Evolutionary conservation across 2,797 vertebrate species (phyloP).

Genomic region (Etheostoma nigrum): DNA sequence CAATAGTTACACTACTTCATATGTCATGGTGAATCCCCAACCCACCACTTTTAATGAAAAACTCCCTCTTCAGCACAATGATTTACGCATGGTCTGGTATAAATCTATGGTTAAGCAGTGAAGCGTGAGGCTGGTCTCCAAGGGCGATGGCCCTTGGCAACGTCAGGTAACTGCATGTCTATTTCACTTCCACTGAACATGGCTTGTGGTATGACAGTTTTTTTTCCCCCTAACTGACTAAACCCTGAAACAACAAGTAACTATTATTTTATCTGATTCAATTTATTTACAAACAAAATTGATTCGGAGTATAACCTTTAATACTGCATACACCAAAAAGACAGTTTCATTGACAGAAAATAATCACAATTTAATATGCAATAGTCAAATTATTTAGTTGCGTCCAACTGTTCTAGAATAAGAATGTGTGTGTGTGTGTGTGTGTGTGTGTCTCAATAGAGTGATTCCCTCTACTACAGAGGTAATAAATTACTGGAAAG

Average conservation of each 20-base stretch:
- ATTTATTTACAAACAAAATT: neutral
- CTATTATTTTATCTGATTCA: neutral
- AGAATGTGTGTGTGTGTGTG: neutral
- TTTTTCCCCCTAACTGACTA: neutral
- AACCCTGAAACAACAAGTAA: neutral
- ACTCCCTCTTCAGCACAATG: neutral
- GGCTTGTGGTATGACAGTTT: neutral
- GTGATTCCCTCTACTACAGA: constrained; percentile 28
- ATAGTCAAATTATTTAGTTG: neutral
- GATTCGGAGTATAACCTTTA: no score
- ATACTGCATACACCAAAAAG: neutral
- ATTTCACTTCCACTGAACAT: neutral
- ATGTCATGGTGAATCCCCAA: constrained; percentile 30
- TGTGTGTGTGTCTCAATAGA: neutral
- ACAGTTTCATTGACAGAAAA: neutral
- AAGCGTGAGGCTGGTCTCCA: constrained; percentile 1
- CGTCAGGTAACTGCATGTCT: neutral
- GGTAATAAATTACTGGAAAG: constrained; percentile 57
- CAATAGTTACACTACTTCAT: constrained; percentile 32
- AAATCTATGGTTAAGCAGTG: neutral
- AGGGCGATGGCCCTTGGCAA: neutral
- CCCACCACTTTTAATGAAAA: constrained; percentile 33
- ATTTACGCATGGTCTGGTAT: neutral
- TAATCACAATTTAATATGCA: neutral
- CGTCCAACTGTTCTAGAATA: neutral